Conservation (phyloP, 2,113 vertebrate genomes). For the Falco punctatus region DNA sequence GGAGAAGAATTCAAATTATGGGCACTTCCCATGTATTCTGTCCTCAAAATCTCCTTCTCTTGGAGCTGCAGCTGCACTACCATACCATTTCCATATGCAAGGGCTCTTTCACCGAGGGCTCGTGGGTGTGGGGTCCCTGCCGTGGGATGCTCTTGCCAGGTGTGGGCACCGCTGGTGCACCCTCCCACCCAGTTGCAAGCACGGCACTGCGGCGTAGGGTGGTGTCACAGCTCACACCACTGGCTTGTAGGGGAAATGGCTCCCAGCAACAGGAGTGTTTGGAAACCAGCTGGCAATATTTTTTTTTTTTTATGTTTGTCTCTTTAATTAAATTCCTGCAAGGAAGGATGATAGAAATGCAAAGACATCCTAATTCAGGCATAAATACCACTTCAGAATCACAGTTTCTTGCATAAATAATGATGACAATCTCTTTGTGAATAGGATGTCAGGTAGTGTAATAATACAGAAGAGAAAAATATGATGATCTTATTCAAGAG, state of each 20-base stretch:
- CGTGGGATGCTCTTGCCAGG: background rate
- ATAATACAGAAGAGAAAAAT: background rate
- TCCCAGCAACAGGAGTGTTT: background rate
- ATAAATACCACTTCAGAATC: background rate
- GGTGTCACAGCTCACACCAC: background rate
- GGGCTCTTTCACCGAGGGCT: background rate
- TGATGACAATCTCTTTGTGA: background rate
- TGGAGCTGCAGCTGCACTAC: background rate
- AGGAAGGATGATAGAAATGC: background rate
- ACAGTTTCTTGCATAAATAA: background rate
- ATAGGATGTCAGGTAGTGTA: background rate
- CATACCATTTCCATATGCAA: background rate
- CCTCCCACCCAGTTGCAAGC: accelerated
- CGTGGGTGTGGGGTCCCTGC: background rate
- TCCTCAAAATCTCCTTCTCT: background rate
- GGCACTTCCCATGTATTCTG: background rate
- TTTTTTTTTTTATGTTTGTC: background rate
- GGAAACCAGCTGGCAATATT: background rate
- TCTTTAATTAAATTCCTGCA: background rate
- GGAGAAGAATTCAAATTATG: background rate
- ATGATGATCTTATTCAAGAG: background rate
- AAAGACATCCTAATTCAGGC: background rate
- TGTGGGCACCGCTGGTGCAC: background rate
- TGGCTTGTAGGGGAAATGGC: background rate
- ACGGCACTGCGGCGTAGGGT: accelerated